These are phyloP conservation scores for Cephus pulcher DNA, from an alignment of 2,888 invertebrate species.

Conservation along the genomic window DNA sequence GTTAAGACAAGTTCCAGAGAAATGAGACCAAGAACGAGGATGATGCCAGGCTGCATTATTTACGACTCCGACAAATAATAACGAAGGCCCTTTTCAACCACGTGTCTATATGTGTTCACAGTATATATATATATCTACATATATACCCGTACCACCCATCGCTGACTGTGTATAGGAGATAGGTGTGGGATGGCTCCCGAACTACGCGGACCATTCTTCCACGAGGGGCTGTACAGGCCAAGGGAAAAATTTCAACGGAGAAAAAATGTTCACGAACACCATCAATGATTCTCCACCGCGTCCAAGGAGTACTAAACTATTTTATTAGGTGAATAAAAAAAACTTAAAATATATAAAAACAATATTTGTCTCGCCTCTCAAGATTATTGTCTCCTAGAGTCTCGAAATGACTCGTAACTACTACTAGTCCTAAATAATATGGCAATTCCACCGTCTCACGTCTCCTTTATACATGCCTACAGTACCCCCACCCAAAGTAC, in stretches of 20 bases:
- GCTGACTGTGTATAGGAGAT: background rate
- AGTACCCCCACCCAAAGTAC: background rate
- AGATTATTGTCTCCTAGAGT: background rate
- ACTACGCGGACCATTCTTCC: slow-evolving; percentile 33
- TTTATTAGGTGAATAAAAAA: background rate
- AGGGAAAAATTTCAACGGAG: slow-evolving; percentile 13
- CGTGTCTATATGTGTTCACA: background rate
- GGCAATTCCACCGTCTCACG: background rate
- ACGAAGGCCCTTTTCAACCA: background rate
- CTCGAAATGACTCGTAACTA: background rate
- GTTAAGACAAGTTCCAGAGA: background rate
- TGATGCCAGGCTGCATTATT: background rate
- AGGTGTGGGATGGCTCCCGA: slow-evolving; percentile 28
- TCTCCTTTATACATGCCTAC: background rate
- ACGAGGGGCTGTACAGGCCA: slow-evolving; percentile 15
- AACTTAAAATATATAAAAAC: background rate
- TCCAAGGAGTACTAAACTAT: background rate
- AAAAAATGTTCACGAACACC: background rate
- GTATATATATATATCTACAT: background rate
- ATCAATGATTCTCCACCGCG: background rate
- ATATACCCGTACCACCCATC: background rate
- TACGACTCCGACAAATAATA: slow-evolving; percentile 10
- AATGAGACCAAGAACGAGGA: background rate
- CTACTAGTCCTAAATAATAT: background rate
- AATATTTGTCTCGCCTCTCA: background rate